These are phyloP conservation scores for Pocota personata DNA, from an alignment of 2,888 invertebrate species.

Conservation along the genomic window DNA sequence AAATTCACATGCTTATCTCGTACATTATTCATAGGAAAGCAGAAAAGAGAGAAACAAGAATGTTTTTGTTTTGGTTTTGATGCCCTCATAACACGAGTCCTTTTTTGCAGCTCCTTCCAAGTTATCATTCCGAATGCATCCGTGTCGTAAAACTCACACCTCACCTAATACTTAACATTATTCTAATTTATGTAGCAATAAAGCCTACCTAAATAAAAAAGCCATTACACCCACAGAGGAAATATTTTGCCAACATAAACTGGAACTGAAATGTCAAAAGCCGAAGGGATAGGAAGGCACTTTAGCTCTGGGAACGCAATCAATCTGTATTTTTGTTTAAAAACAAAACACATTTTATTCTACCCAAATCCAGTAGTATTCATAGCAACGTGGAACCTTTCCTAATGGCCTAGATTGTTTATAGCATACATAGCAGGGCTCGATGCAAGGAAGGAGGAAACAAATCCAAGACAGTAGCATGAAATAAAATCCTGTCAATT, in stretches of 20 bases:
- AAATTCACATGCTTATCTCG: constrained; percentile 42
- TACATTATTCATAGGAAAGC: constrained; percentile 54
- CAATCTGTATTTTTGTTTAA: constrained; percentile 68
- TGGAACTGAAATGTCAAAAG: constrained; percentile 65
- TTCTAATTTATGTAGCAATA: constrained; percentile 73
- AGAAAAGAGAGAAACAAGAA: not conserved
- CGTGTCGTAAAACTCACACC: constrained; percentile 68
- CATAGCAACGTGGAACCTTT: constrained; percentile 57
- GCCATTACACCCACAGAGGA: constrained; percentile 35
- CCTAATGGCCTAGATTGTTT: constrained; percentile 65
- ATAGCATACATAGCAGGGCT: constrained; percentile 55
- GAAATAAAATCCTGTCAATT: constrained; percentile 71
- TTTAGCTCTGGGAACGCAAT: constrained; percentile 60
- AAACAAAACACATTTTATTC: constrained; percentile 61
- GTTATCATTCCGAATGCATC: constrained; percentile 65
- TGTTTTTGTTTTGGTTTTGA: constrained; percentile 32
- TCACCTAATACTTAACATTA: constrained; percentile 60
- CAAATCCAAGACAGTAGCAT: constrained; percentile 47
- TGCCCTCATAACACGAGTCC: constrained; percentile 6
- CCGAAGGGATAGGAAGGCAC: constrained; percentile 58
- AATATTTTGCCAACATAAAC: constrained; percentile 50
- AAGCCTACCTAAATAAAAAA: constrained; percentile 59
- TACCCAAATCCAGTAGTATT: constrained; percentile 48
- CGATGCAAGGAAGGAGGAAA: not conserved
- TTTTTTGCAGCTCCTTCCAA: constrained; percentile 16